Conservation (phyloP, 2,888 invertebrate species). For the Phyllotreta striolata region DNA sequence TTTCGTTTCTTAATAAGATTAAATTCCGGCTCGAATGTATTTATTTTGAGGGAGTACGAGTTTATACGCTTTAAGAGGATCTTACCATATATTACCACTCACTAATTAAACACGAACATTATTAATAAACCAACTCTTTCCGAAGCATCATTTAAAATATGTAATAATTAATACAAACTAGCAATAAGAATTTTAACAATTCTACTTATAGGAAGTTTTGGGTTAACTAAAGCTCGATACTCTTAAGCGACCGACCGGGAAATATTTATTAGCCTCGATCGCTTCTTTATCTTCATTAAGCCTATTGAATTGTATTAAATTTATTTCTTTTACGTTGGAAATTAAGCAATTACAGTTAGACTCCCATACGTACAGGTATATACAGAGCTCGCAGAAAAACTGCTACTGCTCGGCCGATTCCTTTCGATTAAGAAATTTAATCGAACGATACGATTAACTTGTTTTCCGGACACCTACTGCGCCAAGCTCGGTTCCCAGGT, state of each 20-base stretch:
- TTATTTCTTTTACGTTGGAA: conserved; percentile 26
- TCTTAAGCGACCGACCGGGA: conserved; percentile 7
- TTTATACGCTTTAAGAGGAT: conserved; percentile 17
- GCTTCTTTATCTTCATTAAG: conserved; percentile 24
- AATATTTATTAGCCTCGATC: conserved; percentile 14
- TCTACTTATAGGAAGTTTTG: no score
- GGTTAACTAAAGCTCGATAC: not conserved
- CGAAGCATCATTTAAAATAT: no score
- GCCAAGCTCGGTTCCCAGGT: conserved; percentile 13
- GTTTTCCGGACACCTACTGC: conserved; percentile 30
- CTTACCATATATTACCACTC: not conserved
- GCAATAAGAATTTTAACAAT: no score
- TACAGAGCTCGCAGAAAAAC: conserved; percentile 20
- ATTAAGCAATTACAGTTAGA: conserved; percentile 39
- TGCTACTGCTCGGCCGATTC: conserved; percentile 24
- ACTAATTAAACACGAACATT: not conserved
- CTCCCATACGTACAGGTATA: not conserved
- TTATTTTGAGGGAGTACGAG: conserved; percentile 19
- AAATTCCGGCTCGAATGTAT: conserved; percentile 33
- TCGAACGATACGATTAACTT: conserved; percentile 25
- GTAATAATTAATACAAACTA: no score
- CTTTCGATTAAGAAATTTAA: conserved; percentile 31
- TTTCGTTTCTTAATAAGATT: conserved; percentile 27
- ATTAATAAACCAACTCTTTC: not conserved
- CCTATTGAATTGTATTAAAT: conserved; percentile 25